phyloP scores from a whole-genome alignment of 30 jellyfish, hydroid and myxozoan genomes.

The Turritopsis dohrnii region DNA sequence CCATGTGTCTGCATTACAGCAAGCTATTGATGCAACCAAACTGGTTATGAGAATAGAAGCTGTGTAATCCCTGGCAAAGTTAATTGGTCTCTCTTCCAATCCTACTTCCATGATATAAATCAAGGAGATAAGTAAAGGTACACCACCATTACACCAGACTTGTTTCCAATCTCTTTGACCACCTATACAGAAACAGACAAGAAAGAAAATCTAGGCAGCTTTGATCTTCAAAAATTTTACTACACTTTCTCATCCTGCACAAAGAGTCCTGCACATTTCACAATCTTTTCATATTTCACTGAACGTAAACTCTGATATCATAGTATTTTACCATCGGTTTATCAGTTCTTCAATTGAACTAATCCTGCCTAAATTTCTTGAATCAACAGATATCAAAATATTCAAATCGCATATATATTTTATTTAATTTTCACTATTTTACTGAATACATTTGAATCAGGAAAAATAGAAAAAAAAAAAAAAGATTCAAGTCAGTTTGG shows the following conservation, averaged over 20 bases:
- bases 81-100: constrained; percentile 57
- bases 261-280: not conserved
- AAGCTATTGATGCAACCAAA: constrained; percentile 65
- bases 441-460: no score
- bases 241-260: not conserved
- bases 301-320: no score
- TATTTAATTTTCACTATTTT: no score
- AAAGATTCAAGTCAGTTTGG: no score
- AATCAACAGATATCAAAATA: no score
- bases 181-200: constrained; percentile 34
- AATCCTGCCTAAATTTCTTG: no score
- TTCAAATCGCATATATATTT: no score
- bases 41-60: constrained; percentile 51
- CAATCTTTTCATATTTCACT: no score
- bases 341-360: no score
- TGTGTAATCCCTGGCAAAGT: constrained; percentile 66
- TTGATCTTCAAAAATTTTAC: no score
- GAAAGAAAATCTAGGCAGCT: not conserved
- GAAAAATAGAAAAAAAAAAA: no score
- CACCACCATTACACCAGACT: constrained; percentile 75
- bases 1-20: constrained; percentile 97
- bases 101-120: constrained; percentile 71
- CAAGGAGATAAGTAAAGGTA: constrained; percentile 45
- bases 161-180: constrained; percentile 86
- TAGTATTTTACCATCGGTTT: no score